Percentiles rank a stretch among this genome's conserved stretches.
Conservation (phyloP, 2,888 invertebrate genomes). For the Laothoe populi region DNA sequence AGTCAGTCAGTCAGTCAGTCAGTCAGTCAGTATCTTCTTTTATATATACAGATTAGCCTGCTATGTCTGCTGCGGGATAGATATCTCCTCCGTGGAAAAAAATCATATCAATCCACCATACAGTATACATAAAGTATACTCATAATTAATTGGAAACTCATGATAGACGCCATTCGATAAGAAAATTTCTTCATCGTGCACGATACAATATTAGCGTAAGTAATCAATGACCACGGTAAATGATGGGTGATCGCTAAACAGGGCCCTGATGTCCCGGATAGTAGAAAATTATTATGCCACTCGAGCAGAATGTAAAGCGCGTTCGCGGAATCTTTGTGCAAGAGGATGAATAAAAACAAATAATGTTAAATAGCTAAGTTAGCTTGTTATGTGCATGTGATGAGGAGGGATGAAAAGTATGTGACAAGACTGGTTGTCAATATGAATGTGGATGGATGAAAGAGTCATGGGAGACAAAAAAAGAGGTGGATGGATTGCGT, state of each 20-base stretch:
- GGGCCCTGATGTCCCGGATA: slow-evolving; percentile 42
- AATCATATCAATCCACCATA: too few relatives aligned
- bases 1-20: too few relatives aligned
- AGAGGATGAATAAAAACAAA: slow-evolving; percentile 3
- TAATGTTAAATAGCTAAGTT: neutral
- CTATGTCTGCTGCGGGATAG: too few relatives aligned
- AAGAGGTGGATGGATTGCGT: too few relatives aligned
- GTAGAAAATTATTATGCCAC: slow-evolving; percentile 40
- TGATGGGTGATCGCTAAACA: slow-evolving; percentile 55
- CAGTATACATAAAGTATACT: too few relatives aligned
- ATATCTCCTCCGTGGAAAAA: too few relatives aligned
- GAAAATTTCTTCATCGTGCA: slow-evolving; percentile 74
- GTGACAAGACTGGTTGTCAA: too few relatives aligned
- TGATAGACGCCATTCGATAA: slow-evolving; percentile 54
- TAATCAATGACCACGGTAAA: slow-evolving; percentile 74
- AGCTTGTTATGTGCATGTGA: neutral
- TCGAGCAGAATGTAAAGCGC: slow-evolving; percentile 9
- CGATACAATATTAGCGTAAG: slow-evolving; percentile 57
- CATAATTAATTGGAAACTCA: slow-evolving; percentile 53
- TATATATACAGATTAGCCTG: too few relatives aligned
- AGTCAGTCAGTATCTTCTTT: too few relatives aligned
- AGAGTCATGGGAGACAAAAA: too few relatives aligned
- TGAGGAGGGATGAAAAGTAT: too few relatives aligned
- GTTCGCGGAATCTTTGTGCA: slow-evolving; percentile 34
- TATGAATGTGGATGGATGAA: too few relatives aligned